Conservation (phyloP, 2,888 invertebrate genomes). For the Periphyllus acericola region DNA sequence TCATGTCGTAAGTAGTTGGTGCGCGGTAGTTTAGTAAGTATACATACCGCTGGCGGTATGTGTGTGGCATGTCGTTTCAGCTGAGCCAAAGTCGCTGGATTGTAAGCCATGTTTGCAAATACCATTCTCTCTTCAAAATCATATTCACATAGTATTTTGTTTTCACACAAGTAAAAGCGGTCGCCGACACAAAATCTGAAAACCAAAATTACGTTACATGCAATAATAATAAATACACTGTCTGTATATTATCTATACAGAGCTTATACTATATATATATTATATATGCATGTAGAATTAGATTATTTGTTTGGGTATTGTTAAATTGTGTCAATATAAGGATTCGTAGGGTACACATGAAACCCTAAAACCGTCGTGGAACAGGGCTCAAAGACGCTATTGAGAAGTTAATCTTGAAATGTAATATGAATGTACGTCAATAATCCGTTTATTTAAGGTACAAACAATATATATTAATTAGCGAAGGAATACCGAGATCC, state of each 20-base stretch:
- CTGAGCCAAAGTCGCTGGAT: constrained; percentile 83
- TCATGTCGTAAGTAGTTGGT: too few relatives aligned
- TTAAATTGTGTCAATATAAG: constrained; percentile 12
- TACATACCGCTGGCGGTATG: constrained; percentile 65
- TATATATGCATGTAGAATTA: background rate
- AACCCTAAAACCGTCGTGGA: background rate
- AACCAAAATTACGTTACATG: constrained; percentile 64
- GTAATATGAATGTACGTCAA: background rate
- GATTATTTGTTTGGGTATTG: background rate
- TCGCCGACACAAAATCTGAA: constrained; percentile 97
- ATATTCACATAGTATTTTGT: constrained; percentile 97
- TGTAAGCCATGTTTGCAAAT: constrained; percentile 94
- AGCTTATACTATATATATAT: background rate
- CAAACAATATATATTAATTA: constrained; percentile 20
- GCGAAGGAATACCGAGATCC: background rate
- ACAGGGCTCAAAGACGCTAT: background rate
- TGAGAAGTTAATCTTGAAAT: background rate
- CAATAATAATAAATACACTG: background rate
- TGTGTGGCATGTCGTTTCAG: constrained; percentile 76
- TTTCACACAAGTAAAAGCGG: constrained; percentile 95
- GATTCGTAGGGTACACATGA: background rate
- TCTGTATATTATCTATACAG: background rate
- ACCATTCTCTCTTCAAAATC: constrained; percentile 96
- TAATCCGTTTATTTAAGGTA: constrained; percentile 18
- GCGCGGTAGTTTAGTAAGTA: background rate